Evolutionary conservation across 2,888 invertebrate species (phyloP), one percentile per base, ranked within the genome.

Genomic region (Resseliella maxima): DNA sequence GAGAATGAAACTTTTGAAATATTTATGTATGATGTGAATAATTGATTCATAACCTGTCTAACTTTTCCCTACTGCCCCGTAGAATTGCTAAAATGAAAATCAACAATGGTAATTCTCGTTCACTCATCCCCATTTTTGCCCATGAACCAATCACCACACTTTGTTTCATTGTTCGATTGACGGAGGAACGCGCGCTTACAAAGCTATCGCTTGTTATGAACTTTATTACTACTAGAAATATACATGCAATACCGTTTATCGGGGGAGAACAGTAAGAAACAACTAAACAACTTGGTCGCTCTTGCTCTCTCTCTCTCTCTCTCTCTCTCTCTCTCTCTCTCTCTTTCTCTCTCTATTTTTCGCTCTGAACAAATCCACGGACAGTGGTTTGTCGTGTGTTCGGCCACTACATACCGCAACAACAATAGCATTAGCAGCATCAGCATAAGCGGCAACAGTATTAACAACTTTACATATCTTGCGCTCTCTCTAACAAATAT

Each of bases 1-100:
- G 81, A 38, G 83, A 83, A n/a, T n/a, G 24, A 83, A 83, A 83
- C 83, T 83, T 83, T 83, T 83, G 83, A 83, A 83, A 83, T 83
- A 83, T 83, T 83, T 83, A 83, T 83, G n/a, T n/a, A 83, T 38
- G 41, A 38, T 38, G 41, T 83, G 36, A 72, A 83, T 83, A 83
- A 83, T 83, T 83, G 83, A 83, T 83, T 83, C 83, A 83, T 83
- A 83, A 83, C 83, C 83, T 38, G 83, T 83, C 83, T 38, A 83
- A 83, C 83, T 83, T 83, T 83, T 83, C 38, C 38, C 83, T 72
- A 15, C 31, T 72, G 72, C 72, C 72, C 72, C 31, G 72, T 72
- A 72, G 31, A 72, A 72, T 72, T 31, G 72, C 72, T 72, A 72
- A 72, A 72, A 72, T 31, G 72, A 72, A 72, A 72, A 72, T 72